Conservation (phyloP, 2,113 vertebrate species). For the Pao palembangensis region DNA sequence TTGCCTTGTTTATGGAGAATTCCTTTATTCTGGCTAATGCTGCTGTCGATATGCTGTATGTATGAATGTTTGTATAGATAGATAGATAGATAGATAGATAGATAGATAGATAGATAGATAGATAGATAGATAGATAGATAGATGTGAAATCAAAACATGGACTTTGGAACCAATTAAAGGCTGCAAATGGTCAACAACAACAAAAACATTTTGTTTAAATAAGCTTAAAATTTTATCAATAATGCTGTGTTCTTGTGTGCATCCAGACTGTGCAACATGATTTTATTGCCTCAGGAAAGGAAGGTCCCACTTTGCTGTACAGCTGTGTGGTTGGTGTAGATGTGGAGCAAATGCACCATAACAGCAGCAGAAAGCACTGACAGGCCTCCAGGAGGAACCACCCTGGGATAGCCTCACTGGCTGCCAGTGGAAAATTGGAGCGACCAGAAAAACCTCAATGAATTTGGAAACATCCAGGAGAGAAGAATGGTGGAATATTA, state of each 20-base stretch:
- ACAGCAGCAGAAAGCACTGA: slow-evolving; percentile 55
- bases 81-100: too few relatives aligned
- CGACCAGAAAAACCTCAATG: slow-evolving; percentile 81
- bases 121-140: too few relatives aligned
- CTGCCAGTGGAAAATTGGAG: slow-evolving; percentile 83
- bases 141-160: too few relatives aligned
- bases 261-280: slow-evolving; percentile 11
- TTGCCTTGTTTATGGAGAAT: too few relatives aligned
- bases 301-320: slow-evolving; percentile 33
- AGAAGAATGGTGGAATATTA: slow-evolving; percentile 78
- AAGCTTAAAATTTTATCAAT: not conserved
- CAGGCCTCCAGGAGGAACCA: slow-evolving; percentile 76
- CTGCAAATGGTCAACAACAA: too few relatives aligned
- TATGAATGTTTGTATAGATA: too few relatives aligned
- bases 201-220: too few relatives aligned
- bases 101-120: too few relatives aligned
- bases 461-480: slow-evolving; percentile 75
- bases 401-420: slow-evolving; percentile 77
- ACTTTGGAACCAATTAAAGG: too few relatives aligned
- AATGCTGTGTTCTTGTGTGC: slow-evolving; percentile 9
- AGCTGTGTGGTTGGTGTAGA: slow-evolving; percentile 56
- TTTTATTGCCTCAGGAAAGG: slow-evolving; percentile 22
- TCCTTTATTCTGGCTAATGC: too few relatives aligned
- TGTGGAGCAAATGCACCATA: slow-evolving; percentile 58
- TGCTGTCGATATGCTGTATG: too few relatives aligned